Conservation (phyloP, 2,888 invertebrate genomes). For the Panorpa germanica region DNA sequence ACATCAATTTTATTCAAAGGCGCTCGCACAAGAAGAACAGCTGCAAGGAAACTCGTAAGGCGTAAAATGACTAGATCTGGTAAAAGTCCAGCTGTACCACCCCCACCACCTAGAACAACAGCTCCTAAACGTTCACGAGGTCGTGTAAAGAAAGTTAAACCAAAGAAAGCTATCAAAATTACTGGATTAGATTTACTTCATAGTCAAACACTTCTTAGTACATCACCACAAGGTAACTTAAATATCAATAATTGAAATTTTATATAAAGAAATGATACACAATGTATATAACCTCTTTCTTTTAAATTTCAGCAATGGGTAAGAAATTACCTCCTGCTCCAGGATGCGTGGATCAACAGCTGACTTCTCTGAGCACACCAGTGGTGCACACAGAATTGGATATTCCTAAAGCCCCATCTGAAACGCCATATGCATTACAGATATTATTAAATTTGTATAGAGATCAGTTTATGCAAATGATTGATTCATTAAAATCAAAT, state of each 20-base stretch:
- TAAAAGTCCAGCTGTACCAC: conserved; percentile 19
- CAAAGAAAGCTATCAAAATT: conserved; percentile 54
- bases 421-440: conserved; percentile 72
- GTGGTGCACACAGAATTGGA: conserved; percentile 66
- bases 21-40: conserved; percentile 25
- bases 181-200: conserved; percentile 76
- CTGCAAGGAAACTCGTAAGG: conserved; percentile 26
- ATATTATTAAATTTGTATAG: conserved; percentile 71
- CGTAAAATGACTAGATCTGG: conserved; percentile 29
- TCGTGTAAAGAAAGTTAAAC: conserved; percentile 36
- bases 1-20: conserved; percentile 1
- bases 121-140: conserved; percentile 31
- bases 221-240: conserved; percentile 56
- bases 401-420: conserved; percentile 57
- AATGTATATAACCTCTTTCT: conserved; percentile 9
- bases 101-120: conserved; percentile 24
- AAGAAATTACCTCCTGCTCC: conserved; percentile 72
- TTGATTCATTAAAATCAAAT: conserved; percentile 68
- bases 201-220: conserved; percentile 74
- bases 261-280: conserved; percentile 5
- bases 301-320: conserved; percentile 29
- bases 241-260: conserved; percentile 3
- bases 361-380: conserved; percentile 55
- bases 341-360: conserved; percentile 79
- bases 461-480: conserved; percentile 68